Evolutionary conservation across 2,113 vertebrate species (phyloP).

Genomic region (Tyto alba): DNA sequence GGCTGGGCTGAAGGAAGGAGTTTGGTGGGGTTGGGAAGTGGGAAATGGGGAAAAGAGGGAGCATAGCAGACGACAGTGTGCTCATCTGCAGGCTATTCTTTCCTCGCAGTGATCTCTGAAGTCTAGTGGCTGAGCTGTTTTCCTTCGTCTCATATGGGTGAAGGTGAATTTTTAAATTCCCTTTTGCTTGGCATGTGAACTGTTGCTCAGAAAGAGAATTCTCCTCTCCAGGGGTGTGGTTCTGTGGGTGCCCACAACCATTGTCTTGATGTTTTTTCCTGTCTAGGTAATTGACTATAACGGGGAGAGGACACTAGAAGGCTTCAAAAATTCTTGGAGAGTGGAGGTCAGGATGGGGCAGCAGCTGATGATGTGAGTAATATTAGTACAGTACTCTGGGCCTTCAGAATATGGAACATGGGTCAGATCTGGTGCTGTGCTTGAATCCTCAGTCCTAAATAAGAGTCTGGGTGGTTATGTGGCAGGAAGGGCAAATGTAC

Average conservation of each 20-base stretch:
- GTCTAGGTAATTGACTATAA: conserved; percentile 93
- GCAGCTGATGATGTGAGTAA: conserved; percentile 82
- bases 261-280: not conserved
- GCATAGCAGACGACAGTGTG: conserved; percentile 12
- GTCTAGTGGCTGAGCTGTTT: conserved; percentile 65
- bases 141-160: conserved; percentile 60
- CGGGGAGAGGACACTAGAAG: conserved; percentile 92
- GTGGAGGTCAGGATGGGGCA: conserved; percentile 91
- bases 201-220: conserved; percentile 57
- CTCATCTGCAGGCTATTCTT: conserved; percentile 61
- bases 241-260: not conserved
- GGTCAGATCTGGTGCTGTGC: not conserved
- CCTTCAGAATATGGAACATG: not conserved
- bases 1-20: not conserved
- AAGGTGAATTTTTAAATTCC: conserved; percentile 64
- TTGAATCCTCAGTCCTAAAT: not conserved
- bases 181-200: conserved; percentile 60
- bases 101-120: conserved; percentile 57
- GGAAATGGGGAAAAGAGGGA: not conserved
- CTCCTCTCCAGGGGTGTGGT: not conserved
- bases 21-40: not conserved
- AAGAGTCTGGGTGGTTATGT: not conserved
- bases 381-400: not conserved
- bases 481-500: not conserved
- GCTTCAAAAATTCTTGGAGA: conserved; percentile 94